Conservation (phyloP, 2,888 invertebrate species). For the Melipona beecheii region DNA sequence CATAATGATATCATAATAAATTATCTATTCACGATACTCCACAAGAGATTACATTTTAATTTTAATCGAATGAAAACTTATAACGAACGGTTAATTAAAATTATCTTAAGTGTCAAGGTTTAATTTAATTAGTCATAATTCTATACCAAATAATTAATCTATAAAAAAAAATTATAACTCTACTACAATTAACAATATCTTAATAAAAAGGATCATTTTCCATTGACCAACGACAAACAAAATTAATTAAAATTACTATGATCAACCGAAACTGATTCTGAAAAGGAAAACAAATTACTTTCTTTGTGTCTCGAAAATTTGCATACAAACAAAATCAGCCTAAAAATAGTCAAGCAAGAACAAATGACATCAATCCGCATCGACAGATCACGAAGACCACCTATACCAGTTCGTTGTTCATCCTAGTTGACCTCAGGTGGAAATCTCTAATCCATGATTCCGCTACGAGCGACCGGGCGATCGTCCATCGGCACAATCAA, state of each 20-base stretch:
- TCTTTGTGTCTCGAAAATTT: conserved; percentile 24
- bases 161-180: not conserved
- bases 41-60: not conserved
- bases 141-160: not conserved
- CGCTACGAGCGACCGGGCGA: conserved; percentile 70
- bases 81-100: not conserved
- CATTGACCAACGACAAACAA: not conserved
- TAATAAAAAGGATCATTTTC: not conserved
- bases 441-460: conserved; percentile 83
- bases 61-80: not conserved
- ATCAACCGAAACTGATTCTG: not conserved
- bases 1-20: not conserved
- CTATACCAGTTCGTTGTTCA: conserved; percentile 49
- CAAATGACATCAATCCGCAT: conserved; percentile 24
- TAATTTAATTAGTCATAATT: not conserved
- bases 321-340: conserved; percentile 39
- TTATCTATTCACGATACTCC: not conserved
- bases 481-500: conserved; percentile 59
- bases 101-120: not conserved
- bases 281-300: not conserved
- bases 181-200: not conserved
- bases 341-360: conserved; percentile 35
- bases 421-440: conserved; percentile 71
- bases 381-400: conserved; percentile 27
- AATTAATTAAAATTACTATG: not conserved